Percentiles rank a stretch among this genome's conserved stretches.
phyloP scores from a whole-genome alignment of 1,140 invertebrate species.

The Rhopalosiphum padi region DNA sequence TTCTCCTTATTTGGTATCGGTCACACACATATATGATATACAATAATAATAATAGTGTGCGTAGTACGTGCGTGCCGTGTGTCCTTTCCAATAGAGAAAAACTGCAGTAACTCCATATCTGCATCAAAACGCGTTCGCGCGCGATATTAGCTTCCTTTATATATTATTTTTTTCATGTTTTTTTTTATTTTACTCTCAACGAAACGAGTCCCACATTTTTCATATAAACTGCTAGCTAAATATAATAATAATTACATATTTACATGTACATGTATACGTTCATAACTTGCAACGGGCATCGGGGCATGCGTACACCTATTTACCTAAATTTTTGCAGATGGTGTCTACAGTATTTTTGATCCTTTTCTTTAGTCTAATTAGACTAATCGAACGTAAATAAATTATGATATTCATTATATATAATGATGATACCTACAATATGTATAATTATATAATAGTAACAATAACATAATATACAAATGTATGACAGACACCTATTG shows the following conservation, averaged over 20 bases:
- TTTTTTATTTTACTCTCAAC: not conserved
- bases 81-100: slow-evolving; percentile 35
- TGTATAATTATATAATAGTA: too few species aligned
- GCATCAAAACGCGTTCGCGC: not conserved
- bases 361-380: not conserved
- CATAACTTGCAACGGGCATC: not conserved
- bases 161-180: not conserved
- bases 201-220: not conserved
- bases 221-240: not conserved
- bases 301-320: not conserved
- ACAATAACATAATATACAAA: too few species aligned
- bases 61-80: not conserved
- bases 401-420: not conserved
- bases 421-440: too few species aligned
- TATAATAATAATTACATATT: not conserved
- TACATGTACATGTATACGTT: not conserved
- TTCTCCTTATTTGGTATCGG: slow-evolving; percentile 56
- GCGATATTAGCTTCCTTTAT: not conserved
- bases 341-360: not conserved
- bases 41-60: not conserved
- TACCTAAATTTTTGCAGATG: too few species aligned
- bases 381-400: not conserved
- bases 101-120: not conserved
- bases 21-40: slow-evolving; percentile 2
- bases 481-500: too few species aligned